Evolutionary conservation across 2,888 invertebrate species (phyloP).

Genomic region (Dicyrtoma fusca): DNA sequence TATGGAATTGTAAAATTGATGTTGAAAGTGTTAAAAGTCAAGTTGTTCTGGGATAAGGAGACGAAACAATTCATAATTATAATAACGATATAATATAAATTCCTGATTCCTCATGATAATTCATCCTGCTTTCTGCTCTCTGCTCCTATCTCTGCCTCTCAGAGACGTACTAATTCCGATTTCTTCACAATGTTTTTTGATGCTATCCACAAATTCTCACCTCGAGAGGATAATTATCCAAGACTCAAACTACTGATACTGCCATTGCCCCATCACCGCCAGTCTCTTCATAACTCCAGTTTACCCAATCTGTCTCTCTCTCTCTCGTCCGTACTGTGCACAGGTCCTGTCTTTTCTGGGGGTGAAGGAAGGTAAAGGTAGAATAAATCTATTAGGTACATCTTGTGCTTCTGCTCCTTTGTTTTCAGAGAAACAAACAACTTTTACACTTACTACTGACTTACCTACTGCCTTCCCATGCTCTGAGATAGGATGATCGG

Average conservation of each 20-base stretch:
- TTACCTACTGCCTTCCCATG: neutral
- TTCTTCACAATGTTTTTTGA: neutral
- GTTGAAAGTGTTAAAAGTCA: too few relatives aligned
- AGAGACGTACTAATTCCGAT: neutral
- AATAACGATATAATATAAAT: neutral
- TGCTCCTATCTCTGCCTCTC: neutral
- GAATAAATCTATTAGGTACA: neutral
- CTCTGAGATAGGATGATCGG: too few relatives aligned
- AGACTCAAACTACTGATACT: neutral
- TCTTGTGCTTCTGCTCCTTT: neutral
- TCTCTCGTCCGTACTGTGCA: too few relatives aligned
- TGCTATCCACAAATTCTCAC: slow-evolving; percentile 18
- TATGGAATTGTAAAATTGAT: too few relatives aligned
- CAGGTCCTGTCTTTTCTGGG: too few relatives aligned
- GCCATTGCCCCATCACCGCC: too few relatives aligned
- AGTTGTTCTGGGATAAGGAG: too few relatives aligned
- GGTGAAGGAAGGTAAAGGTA: neutral
- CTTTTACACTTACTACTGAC: too few relatives aligned
- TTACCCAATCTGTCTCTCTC: too few relatives aligned
- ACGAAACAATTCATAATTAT: too few relatives aligned
- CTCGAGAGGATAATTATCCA: slow-evolving; percentile 14
- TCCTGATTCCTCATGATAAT: neutral
- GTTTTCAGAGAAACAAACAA: neutral
- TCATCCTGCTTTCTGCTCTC: neutral
- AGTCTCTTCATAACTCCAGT: too few relatives aligned